Percentiles rank a stretch among this genome's conserved stretches.
Conservation (phyloP, 2,888 invertebrate species). For the Mamestra brassicae region DNA sequence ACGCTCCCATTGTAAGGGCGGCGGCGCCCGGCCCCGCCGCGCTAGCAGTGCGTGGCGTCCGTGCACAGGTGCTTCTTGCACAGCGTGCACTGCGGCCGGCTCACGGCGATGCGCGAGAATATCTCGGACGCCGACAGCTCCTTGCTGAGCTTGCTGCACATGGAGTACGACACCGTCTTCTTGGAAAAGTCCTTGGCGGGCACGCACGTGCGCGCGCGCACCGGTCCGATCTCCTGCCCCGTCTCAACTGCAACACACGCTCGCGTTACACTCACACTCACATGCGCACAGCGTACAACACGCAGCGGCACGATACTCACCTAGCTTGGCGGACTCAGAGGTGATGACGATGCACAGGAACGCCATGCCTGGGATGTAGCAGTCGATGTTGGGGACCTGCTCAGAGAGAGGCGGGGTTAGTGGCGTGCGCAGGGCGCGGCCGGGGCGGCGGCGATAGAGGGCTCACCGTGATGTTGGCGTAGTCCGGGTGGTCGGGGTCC, state of each 20-base stretch:
- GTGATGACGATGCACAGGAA: constrained; percentile 88
- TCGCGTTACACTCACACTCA: constrained; percentile 5
- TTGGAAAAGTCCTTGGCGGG: constrained; percentile 87
- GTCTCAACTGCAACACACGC: constrained; percentile 81
- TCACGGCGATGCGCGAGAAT: constrained; percentile 85
- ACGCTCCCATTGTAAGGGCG: constrained; percentile 46
- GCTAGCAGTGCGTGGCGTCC: constrained; percentile 82
- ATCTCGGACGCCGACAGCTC: constrained; percentile 87
- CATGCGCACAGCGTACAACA: not conserved
- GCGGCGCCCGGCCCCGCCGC: not conserved
- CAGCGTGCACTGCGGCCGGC: constrained; percentile 84
- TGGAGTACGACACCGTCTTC: constrained; percentile 86
- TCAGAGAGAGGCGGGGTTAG: constrained; percentile 17
- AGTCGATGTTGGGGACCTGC: constrained; percentile 88
- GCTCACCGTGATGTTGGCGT: constrained; percentile 85
- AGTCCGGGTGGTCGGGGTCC: constrained; percentile 89
- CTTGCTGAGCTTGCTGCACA: constrained; percentile 87
- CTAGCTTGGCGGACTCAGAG: constrained; percentile 86
- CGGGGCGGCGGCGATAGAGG: not conserved
- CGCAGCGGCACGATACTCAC: constrained; percentile 69
- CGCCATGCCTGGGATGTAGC: constrained; percentile 88
- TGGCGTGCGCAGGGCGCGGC: not conserved
- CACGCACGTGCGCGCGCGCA: constrained; percentile 87
- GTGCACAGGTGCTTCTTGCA: constrained; percentile 87
- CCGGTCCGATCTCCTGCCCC: constrained; percentile 87